These are phyloP conservation scores for Xestoiulus laeticollis DNA, from an alignment of 2,888 invertebrate genomes.

Conservation along the genomic window DNA sequence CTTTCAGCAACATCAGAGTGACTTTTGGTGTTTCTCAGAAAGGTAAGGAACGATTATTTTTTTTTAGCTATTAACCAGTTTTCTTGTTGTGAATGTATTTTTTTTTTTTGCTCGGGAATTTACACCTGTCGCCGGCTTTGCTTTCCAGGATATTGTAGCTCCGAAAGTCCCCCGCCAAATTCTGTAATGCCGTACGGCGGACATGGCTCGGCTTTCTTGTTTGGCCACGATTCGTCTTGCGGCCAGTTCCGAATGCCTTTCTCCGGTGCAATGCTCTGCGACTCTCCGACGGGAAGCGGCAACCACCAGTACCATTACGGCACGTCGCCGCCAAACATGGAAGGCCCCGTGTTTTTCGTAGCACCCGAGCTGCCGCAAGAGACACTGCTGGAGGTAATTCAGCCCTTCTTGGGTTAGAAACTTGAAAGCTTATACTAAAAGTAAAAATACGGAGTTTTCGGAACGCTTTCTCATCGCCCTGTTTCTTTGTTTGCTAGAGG, in stretches of 20 bases:
- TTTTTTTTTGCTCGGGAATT: not conserved
- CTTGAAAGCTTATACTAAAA: too few relatives aligned
- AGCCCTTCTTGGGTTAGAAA: too few relatives aligned
- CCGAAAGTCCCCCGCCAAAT: constrained; percentile 7
- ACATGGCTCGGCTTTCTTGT: not conserved
- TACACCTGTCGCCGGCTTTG: not conserved
- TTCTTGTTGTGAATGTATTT: too few relatives aligned
- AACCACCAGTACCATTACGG: constrained; percentile 53
- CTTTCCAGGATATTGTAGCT: constrained; percentile 54
- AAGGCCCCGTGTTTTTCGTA: constrained; percentile 75
- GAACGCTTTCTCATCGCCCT: not conserved
- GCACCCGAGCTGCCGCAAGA: constrained; percentile 95
- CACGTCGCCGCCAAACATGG: constrained; percentile 63
- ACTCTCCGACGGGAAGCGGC: constrained; percentile 15
- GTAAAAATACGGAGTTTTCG: constrained; percentile 32
- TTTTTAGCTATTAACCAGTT: too few relatives aligned
- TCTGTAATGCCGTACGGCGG: constrained; percentile 13
- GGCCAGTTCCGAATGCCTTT: constrained; percentile 23
- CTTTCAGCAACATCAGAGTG: constrained; percentile 48
- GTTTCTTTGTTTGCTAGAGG: constrained; percentile 69
- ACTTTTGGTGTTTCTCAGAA: constrained; percentile 54
- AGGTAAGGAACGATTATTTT: too few relatives aligned
- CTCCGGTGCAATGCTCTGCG: constrained; percentile 38
- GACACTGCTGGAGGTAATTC: constrained; percentile 82
- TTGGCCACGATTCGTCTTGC: constrained; percentile 11